Conservation (phyloP, 2,797 vertebrate species). For the Selene dorsalis region DNA sequence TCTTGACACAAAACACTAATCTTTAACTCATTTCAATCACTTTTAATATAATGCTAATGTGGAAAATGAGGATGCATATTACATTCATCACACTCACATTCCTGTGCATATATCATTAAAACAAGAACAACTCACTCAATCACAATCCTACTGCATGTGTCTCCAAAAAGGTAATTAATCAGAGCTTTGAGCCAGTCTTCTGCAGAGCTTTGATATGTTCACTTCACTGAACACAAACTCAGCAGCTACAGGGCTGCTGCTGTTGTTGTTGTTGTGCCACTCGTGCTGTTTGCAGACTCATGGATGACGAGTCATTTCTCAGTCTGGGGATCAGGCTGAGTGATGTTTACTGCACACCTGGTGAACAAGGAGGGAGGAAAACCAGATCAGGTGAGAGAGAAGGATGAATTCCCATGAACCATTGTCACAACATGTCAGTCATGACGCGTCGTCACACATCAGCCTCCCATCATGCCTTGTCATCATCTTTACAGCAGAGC, state of each 20-base stretch:
- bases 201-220: conserved; percentile 37
- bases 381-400: neutral
- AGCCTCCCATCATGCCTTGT: neutral
- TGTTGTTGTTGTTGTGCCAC: conserved; percentile 14
- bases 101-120: neutral
- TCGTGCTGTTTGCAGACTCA: conserved; percentile 15
- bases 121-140: neutral
- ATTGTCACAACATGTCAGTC: neutral
- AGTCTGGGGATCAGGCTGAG: neutral
- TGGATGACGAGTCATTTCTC: neutral
- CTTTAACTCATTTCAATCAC: neutral
- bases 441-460: neutral
- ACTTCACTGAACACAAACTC: conserved; percentile 30
- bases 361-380: neutral
- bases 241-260: neutral
- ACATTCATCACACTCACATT: neutral
- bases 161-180: conserved; percentile 38
- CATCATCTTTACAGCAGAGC: neutral
- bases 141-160: conserved; percentile 2
- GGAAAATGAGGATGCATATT: neutral
- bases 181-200: neutral
- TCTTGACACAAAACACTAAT: neutral
- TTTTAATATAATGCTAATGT: neutral
- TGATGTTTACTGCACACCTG: neutral
- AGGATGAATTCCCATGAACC: neutral